Evolutionary conservation across 1,140 invertebrate genomes (phyloP), one percentile per base, ranked within the genome.

Genomic region (Lasaia peninsularis): DNA sequence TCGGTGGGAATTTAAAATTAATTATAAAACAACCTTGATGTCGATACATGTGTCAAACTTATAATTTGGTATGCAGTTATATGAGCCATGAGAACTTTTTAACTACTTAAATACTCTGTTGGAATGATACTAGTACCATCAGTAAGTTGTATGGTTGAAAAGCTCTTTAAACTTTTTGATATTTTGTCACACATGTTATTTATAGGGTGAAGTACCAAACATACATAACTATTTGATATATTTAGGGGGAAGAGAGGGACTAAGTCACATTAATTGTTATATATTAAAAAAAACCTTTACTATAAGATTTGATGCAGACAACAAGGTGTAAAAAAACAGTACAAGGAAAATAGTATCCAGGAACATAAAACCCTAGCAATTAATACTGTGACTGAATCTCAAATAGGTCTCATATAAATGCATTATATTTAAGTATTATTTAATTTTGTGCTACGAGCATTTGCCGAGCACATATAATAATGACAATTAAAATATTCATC

Each of bases 401-500:
- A 52, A 51, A 48, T 32, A 34, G 37, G 16, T 40, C 16, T 20
- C 18, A 44, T 44, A 44, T 10, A 44, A 44, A 18, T 44, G 40
- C 40, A 20, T 11, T 44, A 11, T 44, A 20, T 20, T 11, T 44
- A 20, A 20, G 18, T 44, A 44, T 44, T 18, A 44, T 20, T 9
- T 20, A 24, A 11, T 28, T 28, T 44, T n/a, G 53, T 24, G 24
- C 24, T 37, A 21, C n/a, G 21, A 55, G 24, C 21, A 55, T 21
- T 40, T 40, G 44, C 60, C 50, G 32, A 56, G 60, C 49, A 57
- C 51, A 57, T 62, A 34, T 54, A 44, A 62, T 44, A 59, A 74
- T 68, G 31, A 69, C 71, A 67, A 76, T 78, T 69, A 77, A 73
- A 69, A 73, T 78, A 69, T 67, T 62, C 58, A 68, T 72, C 74